Percentiles rank a stretch among this genome's conserved stretches.
phyloP scores from a whole-genome alignment of 2,797 vertebrate species.

The Huso huso region DNA sequence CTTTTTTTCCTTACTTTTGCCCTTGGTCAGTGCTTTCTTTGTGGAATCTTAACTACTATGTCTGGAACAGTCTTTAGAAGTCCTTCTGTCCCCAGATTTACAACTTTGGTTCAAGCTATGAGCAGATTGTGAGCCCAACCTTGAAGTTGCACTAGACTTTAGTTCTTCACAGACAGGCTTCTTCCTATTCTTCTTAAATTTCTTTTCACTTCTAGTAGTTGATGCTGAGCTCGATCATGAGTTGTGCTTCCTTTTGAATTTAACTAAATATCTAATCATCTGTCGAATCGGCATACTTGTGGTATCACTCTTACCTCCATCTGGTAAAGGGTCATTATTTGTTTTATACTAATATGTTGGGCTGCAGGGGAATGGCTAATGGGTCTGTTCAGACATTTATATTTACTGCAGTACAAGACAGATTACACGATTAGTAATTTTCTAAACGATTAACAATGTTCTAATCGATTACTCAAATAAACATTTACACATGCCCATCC shows the following conservation, averaged over 20 bases:
- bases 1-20: too few species aligned
- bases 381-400: too few species aligned
- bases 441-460: too few species aligned
- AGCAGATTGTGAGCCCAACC: constrained; percentile 35
- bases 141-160: constrained; percentile 46
- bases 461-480: too few species aligned
- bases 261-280: constrained; percentile 12
- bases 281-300: constrained; percentile 6
- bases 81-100: constrained; percentile 40
- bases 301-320: constrained; percentile 1
- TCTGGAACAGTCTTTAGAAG: constrained; percentile 48
- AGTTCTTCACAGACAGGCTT: constrained; percentile 30
- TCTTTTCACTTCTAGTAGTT: constrained; percentile 46
- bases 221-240: constrained; percentile 53
- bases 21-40: too few species aligned
- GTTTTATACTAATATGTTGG: too few species aligned
- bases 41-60: too few species aligned
- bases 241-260: constrained; percentile 12
- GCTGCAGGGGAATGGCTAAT: too few species aligned
- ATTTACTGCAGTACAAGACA: too few species aligned
- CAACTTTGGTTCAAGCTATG: constrained; percentile 25
- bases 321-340: constrained; percentile 12
- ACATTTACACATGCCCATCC: too few species aligned
- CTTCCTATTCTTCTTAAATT: constrained; percentile 38
- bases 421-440: too few species aligned